A percentile compares a stretch with the other conserved stretches of the same genome.
These are phyloP conservation scores for Merops nubicus DNA, from an alignment of 2,113 vertebrate species.

Conservation along the genomic window DNA sequence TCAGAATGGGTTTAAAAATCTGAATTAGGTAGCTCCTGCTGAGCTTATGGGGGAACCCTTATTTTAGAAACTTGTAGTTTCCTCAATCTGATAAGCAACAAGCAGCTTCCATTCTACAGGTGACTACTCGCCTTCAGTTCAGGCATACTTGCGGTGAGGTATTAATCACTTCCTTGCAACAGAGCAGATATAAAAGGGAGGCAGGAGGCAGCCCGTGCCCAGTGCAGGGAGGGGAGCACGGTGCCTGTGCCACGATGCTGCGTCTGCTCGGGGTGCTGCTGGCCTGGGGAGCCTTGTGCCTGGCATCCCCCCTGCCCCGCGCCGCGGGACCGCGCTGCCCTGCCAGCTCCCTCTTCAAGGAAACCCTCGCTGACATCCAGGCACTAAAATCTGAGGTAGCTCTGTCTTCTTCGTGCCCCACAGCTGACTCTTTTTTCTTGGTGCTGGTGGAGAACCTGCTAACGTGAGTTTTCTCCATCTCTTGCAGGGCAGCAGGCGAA, in stretches of 20 bases:
- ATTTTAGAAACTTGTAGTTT: slow-evolving; percentile 50
- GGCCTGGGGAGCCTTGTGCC: not conserved
- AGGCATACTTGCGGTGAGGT: slow-evolving; percentile 13
- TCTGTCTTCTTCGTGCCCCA: not conserved
- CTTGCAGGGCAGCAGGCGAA: not conserved
- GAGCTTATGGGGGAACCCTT: not conserved
- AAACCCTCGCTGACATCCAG: not conserved
- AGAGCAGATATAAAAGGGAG: slow-evolving; percentile 18
- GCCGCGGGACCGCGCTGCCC: fast-evolving
- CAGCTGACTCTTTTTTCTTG: fast-evolving
- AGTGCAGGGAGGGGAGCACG: not conserved
- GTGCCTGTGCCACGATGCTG: not conserved
- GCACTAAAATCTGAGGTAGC: not conserved
- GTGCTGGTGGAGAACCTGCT: not conserved
- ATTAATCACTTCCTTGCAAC: slow-evolving; percentile 60
- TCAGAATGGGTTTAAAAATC: not conserved
- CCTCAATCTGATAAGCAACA: slow-evolving; percentile 36
- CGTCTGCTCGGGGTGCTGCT: not conserved
- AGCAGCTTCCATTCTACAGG: slow-evolving; percentile 47
- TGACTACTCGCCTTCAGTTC: not conserved
- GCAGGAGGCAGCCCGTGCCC: fast-evolving
- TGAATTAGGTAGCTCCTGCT: not conserved
- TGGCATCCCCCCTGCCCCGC: fast-evolving
- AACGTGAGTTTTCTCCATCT: not conserved
- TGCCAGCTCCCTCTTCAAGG: fast-evolving